Conservation (phyloP, 2,113 vertebrate species). For the Macaca nemestrina region DNA sequence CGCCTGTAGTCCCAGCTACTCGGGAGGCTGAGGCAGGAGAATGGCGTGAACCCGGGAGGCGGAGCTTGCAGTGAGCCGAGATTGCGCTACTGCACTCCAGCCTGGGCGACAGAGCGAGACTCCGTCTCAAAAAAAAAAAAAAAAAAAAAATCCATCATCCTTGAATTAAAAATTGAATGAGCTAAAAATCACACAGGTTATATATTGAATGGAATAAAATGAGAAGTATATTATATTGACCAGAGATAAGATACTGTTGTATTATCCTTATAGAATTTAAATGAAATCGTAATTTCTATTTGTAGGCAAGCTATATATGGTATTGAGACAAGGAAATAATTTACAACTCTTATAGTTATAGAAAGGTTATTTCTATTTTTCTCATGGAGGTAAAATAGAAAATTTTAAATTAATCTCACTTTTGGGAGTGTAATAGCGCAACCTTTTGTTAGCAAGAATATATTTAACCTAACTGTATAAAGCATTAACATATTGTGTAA, state of each 20-base stretch:
- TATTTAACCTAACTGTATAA: constrained; percentile 24
- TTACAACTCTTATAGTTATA: neutral
- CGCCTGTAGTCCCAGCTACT: too few species aligned
- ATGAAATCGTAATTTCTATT: neutral
- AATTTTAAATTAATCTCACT: constrained; percentile 31
- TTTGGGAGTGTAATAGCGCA: neutral
- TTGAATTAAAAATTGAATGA: neutral
- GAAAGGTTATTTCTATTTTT: neutral
- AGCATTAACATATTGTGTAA: neutral
- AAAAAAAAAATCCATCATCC: neutral
- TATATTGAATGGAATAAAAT: neutral
- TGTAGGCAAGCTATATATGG: neutral
- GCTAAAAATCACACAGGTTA: neutral
- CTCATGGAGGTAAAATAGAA: constrained; percentile 25
- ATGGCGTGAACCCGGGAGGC: too few species aligned
- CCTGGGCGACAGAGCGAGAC: too few species aligned
- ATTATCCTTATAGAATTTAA: neutral
- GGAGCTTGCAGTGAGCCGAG: too few species aligned
- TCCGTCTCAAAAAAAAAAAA: too few species aligned
- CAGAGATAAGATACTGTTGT: neutral
- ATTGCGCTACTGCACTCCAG: too few species aligned
- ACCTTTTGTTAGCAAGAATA: constrained; percentile 27
- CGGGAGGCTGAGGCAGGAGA: too few species aligned
- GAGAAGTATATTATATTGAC: neutral
- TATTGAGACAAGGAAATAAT: constrained; percentile 5